Percentiles rank a stretch among this genome's conserved stretches.
These are phyloP conservation scores for Catamblyrhynchus diadema DNA, from an alignment of 2,797 vertebrate species.

Conservation along the genomic window DNA sequence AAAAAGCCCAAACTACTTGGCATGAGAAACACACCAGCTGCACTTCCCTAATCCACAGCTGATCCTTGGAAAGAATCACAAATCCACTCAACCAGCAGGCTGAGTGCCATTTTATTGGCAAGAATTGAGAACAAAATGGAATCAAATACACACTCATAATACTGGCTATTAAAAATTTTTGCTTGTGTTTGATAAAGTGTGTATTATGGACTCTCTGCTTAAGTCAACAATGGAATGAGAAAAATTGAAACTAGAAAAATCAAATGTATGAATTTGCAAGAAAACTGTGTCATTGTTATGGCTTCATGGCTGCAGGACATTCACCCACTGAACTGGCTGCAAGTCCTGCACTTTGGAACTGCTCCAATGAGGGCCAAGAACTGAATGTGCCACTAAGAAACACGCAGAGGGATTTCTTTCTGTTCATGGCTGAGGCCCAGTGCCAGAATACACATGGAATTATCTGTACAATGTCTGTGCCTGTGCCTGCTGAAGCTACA, in stretches of 20 bases:
- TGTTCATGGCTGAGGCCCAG: neutral
- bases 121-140: conserved; percentile 7
- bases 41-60: conserved; percentile 48
- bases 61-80: conserved; percentile 49
- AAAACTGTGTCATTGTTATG: neutral
- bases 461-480: neutral
- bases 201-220: neutral
- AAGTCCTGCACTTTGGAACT: neutral
- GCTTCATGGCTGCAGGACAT: neutral
- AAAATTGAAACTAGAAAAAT: neutral
- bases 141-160: neutral
- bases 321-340: neutral
- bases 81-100: conserved; percentile 34
- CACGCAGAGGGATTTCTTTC: neutral
- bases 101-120: conserved; percentile 15
- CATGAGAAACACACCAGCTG: conserved; percentile 44
- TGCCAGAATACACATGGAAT: neutral
- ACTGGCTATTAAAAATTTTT: neutral
- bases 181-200: neutral
- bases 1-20: conserved; percentile 1
- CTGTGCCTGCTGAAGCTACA: neutral
- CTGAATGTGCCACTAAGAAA: neutral
- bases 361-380: neutral
- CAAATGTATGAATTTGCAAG: neutral
- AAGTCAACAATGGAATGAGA: neutral